Base-by-base conservation (phyloP, 2,797 vertebrate genomes). In the Chiloscyllium punctatum region DNA sequence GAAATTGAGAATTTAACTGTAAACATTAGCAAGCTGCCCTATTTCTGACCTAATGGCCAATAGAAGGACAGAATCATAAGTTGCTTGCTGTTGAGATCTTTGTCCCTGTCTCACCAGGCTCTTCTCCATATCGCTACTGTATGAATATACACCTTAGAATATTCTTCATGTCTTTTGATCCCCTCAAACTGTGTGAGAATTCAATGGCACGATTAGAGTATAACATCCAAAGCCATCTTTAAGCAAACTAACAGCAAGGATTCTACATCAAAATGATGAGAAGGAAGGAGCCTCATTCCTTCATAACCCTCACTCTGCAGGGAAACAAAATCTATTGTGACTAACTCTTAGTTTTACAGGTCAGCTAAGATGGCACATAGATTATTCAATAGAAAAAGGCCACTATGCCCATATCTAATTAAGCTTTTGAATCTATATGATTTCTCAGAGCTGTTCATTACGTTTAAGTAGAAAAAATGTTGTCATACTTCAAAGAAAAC, bases 361-460 rank as follows among this genome's bases (percentile, higher is more conserved):
- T 69, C 90, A 68, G 15, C 9, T 11, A 92, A 69, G 5, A 5
- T 84, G 23, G 37, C 84, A 48, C 42, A 84, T n/a, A 92, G n/a
- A 92, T 92, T 92, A n/a, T 92, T 69, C 21, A 92, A 25, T 92
- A 62, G 62, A n/a, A 69, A 69, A 66, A 33, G 88, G 88, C 88
- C 88, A 66, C n/a, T 68, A 1, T 69, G 23, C 62, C 9, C 62
- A 16, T 68, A 68, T 4, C 7, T 92, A 68, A 92, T 48, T 92
- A 68, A 92, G 11, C 42, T 37, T 42, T 23, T 21, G 18, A 23
- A 66, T 68, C 62, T 25, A 66, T n/a, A 25, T 21, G 66, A 92
- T 92, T 92, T 92, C 90, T 42, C 62, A 92, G 69, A 68, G 42
- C 66, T 69, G 11, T 42, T 69, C 69, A 42, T 92, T 21, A 92